These are phyloP conservation scores for Hetaerina titia DNA, from an alignment of 2,888 invertebrate genomes.

Conservation along the genomic window DNA sequence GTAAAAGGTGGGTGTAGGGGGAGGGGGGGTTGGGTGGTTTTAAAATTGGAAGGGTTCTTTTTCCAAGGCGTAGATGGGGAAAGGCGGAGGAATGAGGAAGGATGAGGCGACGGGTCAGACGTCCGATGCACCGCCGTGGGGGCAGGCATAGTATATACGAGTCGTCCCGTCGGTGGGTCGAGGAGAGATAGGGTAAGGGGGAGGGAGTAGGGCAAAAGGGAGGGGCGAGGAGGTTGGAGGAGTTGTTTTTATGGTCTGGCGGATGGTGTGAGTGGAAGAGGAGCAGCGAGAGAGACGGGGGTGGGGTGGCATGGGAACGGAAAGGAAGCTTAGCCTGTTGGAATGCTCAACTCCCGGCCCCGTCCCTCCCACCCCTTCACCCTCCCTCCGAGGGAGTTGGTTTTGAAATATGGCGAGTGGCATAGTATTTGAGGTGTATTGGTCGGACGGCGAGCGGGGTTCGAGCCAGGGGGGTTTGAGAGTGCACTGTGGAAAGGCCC, in stretches of 20 bases:
- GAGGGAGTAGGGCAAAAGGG: neutral
- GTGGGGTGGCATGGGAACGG: constrained; percentile 25
- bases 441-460: constrained; percentile 17
- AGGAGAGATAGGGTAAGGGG: neutral
- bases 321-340: constrained; percentile 23
- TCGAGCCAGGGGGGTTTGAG: neutral
- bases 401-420: constrained; percentile 63
- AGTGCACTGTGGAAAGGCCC: neutral
- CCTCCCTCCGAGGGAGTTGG: constrained; percentile 18
- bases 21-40: constrained; percentile 7
- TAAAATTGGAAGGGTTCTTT: constrained; percentile 50
- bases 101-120: neutral
- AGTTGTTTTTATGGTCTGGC: constrained; percentile 44
- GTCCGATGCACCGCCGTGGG: constrained; percentile 42
- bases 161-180: neutral
- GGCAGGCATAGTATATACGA: neutral
- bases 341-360: neutral
- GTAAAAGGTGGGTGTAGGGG: neutral
- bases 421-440: constrained; percentile 37
- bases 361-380: neutral
- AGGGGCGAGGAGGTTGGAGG: neutral
- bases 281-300: neutral
- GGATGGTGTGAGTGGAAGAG: neutral
- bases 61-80: neutral
- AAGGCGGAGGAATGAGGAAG: neutral